phyloP scores from a whole-genome alignment of 2,888 invertebrate species.

The Xanthostigma xanthostigma region DNA sequence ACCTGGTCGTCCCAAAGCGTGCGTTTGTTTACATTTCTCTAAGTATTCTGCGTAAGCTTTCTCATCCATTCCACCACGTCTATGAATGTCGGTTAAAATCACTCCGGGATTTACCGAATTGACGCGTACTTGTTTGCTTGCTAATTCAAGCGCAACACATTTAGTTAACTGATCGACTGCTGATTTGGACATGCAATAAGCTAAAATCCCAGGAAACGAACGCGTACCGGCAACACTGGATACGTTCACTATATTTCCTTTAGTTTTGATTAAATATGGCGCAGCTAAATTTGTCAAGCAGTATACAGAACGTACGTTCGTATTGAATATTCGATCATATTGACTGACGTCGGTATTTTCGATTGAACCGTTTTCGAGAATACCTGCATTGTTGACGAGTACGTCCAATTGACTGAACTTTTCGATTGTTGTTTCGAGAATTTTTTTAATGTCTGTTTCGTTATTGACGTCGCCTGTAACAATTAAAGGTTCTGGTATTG shows the following conservation, averaged over 20 bases:
- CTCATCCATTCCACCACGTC: constrained; percentile 68
- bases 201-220: constrained; percentile 77
- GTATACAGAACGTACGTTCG: constrained; percentile 73
- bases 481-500: constrained; percentile 34
- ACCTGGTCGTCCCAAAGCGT: constrained; percentile 82
- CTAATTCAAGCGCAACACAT: constrained; percentile 79
- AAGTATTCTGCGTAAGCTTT: constrained; percentile 73
- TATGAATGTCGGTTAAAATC: constrained; percentile 75
- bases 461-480: constrained; percentile 57
- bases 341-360: constrained; percentile 76
- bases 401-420: constrained; percentile 67
- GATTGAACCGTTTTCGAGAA: constrained; percentile 65
- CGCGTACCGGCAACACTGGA: constrained; percentile 87
- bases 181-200: constrained; percentile 87
- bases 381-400: constrained; percentile 80
- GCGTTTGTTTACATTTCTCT: constrained; percentile 71
- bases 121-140: constrained; percentile 67
- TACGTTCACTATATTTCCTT: constrained; percentile 89
- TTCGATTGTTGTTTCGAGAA: constrained; percentile 55
- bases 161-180: constrained; percentile 91
- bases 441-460: constrained; percentile 54
- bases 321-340: constrained; percentile 78
- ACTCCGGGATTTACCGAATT: constrained; percentile 93
- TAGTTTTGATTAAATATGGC: constrained; percentile 66
- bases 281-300: constrained; percentile 75